A percentile compares a stretch with the other conserved stretches of the same genome.
Conservation (phyloP, 2,888 invertebrate genomes). For the Stegophylla sp. region DNA sequence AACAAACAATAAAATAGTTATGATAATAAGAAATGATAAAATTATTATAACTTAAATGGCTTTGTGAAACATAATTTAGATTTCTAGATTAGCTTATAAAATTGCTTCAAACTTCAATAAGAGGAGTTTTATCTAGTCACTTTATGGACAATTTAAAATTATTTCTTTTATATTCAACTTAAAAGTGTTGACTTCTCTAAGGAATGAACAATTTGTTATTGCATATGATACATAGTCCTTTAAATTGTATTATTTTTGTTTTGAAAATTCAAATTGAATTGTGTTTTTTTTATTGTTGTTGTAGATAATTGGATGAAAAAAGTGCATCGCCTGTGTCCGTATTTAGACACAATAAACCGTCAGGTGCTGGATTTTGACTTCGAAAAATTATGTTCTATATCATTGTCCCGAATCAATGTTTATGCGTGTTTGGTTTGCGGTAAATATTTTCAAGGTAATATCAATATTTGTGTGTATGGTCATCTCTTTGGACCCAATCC, state of each 20-base stretch:
- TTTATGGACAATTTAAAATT: too few relatives aligned
- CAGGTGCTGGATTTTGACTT: slow-evolving; percentile 98
- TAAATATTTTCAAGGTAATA: slow-evolving; percentile 85
- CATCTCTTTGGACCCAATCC: slow-evolving; percentile 19
- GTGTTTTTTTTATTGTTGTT: neutral
- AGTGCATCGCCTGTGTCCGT: slow-evolving; percentile 77
- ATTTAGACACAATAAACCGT: slow-evolving; percentile 96
- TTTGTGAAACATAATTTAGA: too few relatives aligned
- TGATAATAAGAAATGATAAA: too few relatives aligned
- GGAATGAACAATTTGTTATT: neutral
- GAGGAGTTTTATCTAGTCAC: too few relatives aligned
- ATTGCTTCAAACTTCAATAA: too few relatives aligned
- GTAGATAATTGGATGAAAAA: slow-evolving; percentile 48
- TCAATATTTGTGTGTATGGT: slow-evolving; percentile 9
- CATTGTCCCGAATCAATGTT: slow-evolving; percentile 96
- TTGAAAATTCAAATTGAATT: neutral
- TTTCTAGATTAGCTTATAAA: too few relatives aligned
- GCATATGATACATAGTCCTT: neutral
- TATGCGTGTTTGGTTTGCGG: slow-evolving; percentile 99
- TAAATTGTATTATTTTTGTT: neutral
- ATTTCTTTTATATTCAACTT: neutral
- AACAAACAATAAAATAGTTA: too few relatives aligned
- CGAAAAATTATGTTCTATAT: slow-evolving; percentile 98
- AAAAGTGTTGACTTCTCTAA: neutral
- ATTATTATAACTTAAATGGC: too few relatives aligned